Conservation (phyloP, 2,113 vertebrate species). For the Antechinus stuartii region DNA sequence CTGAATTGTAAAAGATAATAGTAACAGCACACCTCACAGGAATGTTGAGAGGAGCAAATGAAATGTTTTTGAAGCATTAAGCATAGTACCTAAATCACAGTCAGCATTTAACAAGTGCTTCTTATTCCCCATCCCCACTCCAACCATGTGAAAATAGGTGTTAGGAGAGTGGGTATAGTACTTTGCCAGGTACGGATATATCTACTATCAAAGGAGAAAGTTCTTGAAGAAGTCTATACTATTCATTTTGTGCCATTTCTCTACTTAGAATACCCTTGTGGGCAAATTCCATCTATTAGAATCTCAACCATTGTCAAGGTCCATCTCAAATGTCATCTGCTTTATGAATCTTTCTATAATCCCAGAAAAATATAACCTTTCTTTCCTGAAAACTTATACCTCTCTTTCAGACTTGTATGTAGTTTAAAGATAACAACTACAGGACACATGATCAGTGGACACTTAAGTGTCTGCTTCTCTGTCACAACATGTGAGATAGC, state of each 20-base stretch:
- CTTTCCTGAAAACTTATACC: neutral
- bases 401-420: neutral
- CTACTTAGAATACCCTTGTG: neutral
- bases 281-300: neutral
- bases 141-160: neutral
- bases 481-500: neutral
- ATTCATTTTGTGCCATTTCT: neutral
- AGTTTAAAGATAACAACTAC: neutral
- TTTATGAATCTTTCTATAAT: neutral
- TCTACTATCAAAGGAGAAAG: neutral
- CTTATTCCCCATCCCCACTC: neutral
- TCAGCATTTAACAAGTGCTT: neutral
- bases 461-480: neutral
- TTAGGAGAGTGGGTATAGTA: neutral
- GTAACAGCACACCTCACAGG: neutral
- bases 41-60: neutral
- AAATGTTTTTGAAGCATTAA: too few relatives aligned
- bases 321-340: neutral
- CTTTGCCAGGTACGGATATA: neutral
- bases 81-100: neutral
- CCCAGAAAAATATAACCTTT: neutral
- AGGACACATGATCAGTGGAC: neutral
- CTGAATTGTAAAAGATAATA: neutral
- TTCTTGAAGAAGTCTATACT: neutral
- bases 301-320: neutral